Base-by-base conservation (phyloP, 2,113 vertebrate species). In the Oxyruncus cristatus region DNA sequence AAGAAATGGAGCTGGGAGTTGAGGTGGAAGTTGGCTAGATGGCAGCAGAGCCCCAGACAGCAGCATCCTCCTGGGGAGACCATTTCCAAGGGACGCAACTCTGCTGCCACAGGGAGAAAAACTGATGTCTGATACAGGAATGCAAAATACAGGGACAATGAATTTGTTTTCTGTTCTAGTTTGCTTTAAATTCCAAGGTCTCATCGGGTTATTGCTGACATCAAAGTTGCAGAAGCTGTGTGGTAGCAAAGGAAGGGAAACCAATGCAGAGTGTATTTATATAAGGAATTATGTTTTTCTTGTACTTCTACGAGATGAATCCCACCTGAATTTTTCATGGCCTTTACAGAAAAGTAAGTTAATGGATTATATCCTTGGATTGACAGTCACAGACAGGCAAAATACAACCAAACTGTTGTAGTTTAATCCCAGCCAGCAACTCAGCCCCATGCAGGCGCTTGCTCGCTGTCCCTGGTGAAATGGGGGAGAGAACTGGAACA, bases 11-110 rank as follows among this genome's bases (percentile, higher is more conserved):
- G 52, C 62, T 41, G 2, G 20, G 56, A 20, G 23, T 0, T 37
- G 44, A 39, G 47, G 26, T 61, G 66, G 81, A 79, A 55, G 49
- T 3, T 86, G 95, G 88, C 95, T 95, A 96, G 92, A 15, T 96
- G 96, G 95, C 96, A 96, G 96, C 93, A 97, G 76, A 96, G 68
- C 61, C 85, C 83, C 52, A n/a, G 86, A 4, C 70, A 81, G 92
- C 81, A 41, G 75, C 32, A 5, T 44, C 72, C 10, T 67, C 33
- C 15, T 30, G 16, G 62, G 76, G 18, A 93, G 41, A 11, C 0
- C 6, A 4, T 19, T 68, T 66, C 39, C 8, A 2, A 33, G 41
- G 88, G 66, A 49, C 5, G 1, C 18, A 6, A 2, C 6, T n/a
- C 65, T 12, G 42, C 17, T 85, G 33, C 22, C 12, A 2, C 17